Base-by-base conservation (phyloP, 2,888 invertebrate genomes). In the Zaprionus obscuricornis region DNA sequence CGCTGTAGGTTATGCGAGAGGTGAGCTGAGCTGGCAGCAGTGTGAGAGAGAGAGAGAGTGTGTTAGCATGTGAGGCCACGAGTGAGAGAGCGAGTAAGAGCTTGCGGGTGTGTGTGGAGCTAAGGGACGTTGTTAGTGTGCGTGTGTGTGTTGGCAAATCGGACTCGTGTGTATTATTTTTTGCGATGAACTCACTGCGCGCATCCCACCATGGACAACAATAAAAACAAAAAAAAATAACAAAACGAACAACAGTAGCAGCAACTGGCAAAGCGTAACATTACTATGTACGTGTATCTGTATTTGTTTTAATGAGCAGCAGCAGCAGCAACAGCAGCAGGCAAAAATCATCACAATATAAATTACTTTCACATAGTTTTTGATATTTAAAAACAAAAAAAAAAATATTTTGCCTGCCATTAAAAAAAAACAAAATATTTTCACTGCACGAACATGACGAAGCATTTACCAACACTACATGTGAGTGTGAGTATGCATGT, bases 121-220 rank as follows among this genome's bases (percentile, higher is more conserved):
- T n/a, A n/a, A n/a, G n/a, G n/a, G n/a, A n/a, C n/a, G n/a, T n/a
- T n/a, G n/a, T n/a, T n/a, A n/a, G n/a, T n/a, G n/a, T n/a, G n/a
- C n/a, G n/a, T n/a, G n/a, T n/a, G n/a, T n/a, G n/a, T n/a, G n/a
- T n/a, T n/a, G n/a, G n/a, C n/a, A n/a, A 56, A 45, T 63, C 56
- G 64, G 50, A 43, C 46, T 66, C 47, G 60, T 71, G 75, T 70
- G 76, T 79, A 74, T 74, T 87, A 87, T 86, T 86, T 85, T 87
- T 81, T 85, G 87, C 86, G 86, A 86, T 86, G 87, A 86, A 86
- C 87, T 86, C 86, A 86, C 85, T 74, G 71, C 49, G 77, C 70
- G 78, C 72, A 77, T 65, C 77, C 79, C 74, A 66, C 65, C 66
- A 72, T 66, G 70, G 63, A 62, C 57, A 75, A 60, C 51, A 62